Percentiles rank a stretch among this genome's conserved stretches.
Evolutionary conservation across 2,888 invertebrate genomes (phyloP).

Genomic region (Drosophila leonis): DNA sequence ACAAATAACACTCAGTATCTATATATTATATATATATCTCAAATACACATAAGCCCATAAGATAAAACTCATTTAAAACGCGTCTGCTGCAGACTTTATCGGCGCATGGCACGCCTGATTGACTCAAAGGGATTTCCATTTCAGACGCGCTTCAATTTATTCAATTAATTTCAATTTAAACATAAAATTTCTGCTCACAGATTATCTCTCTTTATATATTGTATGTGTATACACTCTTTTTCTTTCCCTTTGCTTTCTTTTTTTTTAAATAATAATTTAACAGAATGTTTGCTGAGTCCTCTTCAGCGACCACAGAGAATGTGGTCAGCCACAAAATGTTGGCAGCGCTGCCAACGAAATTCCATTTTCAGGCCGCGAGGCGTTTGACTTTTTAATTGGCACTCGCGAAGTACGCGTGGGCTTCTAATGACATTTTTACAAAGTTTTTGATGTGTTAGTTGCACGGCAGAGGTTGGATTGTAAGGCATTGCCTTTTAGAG

Average conservation of each 20-base stretch:
- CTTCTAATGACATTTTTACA: not conserved
- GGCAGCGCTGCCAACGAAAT: slow-evolving; percentile 21
- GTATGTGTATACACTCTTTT: not conserved
- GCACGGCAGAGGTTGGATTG: not conserved
- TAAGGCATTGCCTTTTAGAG: not conserved
- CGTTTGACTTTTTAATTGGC: slow-evolving; percentile 51
- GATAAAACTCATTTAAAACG: slow-evolving; percentile 12
- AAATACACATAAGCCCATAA: slow-evolving; percentile 7
- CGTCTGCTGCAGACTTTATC: not conserved
- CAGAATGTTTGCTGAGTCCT: slow-evolving; percentile 5
- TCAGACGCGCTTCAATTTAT: slow-evolving; percentile 40
- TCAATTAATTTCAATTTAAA: slow-evolving; percentile 58
- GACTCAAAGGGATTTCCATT: slow-evolving; percentile 30
- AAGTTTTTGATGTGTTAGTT: not conserved
- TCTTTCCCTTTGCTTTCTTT: not conserved
- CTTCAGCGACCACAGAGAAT: not conserved
- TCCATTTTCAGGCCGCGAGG: slow-evolving; percentile 12
- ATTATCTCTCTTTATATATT: not conserved
- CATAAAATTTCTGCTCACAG: slow-evolving; percentile 16
- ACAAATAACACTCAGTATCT: not conserved
- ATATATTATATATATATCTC: not conserved
- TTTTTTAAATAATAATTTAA: slow-evolving; percentile 28
- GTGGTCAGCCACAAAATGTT: slow-evolving; percentile 18
- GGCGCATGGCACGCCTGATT: slow-evolving; percentile 23
- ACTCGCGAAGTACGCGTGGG: slow-evolving; percentile 14